phyloP scores from a whole-genome alignment of 2,113 vertebrate species.

The Pica pica region DNA sequence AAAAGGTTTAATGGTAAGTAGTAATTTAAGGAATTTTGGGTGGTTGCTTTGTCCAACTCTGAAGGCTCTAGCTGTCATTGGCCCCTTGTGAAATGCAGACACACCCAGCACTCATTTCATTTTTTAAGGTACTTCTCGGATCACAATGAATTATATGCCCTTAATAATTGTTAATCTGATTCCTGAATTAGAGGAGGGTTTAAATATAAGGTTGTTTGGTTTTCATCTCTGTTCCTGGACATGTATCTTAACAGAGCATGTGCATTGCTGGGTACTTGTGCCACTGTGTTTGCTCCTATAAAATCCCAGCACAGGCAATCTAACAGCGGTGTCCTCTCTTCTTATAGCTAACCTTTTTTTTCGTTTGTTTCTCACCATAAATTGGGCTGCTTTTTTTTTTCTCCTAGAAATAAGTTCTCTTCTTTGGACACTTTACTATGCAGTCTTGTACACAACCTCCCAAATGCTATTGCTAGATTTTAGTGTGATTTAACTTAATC shows the following conservation, averaged over 20 bases:
- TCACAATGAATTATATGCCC: fast-evolving
- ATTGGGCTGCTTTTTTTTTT: not conserved
- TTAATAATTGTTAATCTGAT: not conserved
- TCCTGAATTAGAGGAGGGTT: not conserved
- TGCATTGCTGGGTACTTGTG: not conserved
- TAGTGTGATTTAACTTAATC: not conserved
- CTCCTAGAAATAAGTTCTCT: not conserved
- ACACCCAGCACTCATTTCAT: fast-evolving
- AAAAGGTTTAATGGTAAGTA: not conserved
- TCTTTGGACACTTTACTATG: not conserved
- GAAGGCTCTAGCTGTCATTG: not conserved
- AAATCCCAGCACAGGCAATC: not conserved
- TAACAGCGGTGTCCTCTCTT: not conserved
- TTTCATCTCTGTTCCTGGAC: fast-evolving
- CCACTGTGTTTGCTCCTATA: not conserved
- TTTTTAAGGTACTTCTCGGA: not conserved
- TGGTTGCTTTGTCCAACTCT: not conserved
- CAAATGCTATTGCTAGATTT: fast-evolving
- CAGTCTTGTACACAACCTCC: not conserved
- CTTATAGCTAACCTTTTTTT: not conserved
- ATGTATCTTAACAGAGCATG: fast-evolving
- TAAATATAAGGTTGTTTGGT: not conserved
- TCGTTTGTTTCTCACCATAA: not conserved
- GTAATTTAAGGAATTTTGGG: not conserved
- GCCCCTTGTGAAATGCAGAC: not conserved